phyloP scores from a whole-genome alignment of 2,888 invertebrate species.

The Brachyptera risi region DNA sequence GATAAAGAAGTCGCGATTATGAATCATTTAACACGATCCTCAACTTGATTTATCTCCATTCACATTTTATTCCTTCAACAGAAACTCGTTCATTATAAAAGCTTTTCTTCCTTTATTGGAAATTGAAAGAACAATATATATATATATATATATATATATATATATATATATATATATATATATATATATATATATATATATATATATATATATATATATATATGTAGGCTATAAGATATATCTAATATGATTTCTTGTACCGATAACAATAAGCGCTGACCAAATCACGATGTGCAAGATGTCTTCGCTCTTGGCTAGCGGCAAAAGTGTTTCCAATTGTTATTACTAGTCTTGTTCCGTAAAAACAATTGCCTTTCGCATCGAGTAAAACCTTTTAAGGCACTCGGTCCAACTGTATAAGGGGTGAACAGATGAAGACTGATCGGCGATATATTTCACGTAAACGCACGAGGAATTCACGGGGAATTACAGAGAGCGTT shows the following conservation, averaged over 20 bases:
- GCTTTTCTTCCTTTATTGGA: conserved; percentile 12
- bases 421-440: too few relatives aligned
- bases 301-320: background rate
- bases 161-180: too few relatives aligned
- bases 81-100: conserved; percentile 9
- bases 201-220: too few relatives aligned
- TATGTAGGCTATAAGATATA: too few relatives aligned
- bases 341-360: background rate
- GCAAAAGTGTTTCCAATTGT: conserved; percentile 8
- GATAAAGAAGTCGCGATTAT: too few relatives aligned
- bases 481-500: too few relatives aligned
- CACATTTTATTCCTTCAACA: background rate
- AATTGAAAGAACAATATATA: conserved; percentile 14
- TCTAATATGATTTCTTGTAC: conserved; percentile 9
- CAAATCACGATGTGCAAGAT: background rate
- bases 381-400: background rate
- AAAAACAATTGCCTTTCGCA: conserved; percentile 17
- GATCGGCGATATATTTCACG: too few relatives aligned
- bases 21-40: background rate
- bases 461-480: too few relatives aligned
- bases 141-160: too few relatives aligned
- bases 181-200: too few relatives aligned
- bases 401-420: conserved; percentile 7
- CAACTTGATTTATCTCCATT: background rate
- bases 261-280: conserved; percentile 7